phyloP scores from a whole-genome alignment of 2,113 vertebrate species.

The Hippocampus barbouri region DNA sequence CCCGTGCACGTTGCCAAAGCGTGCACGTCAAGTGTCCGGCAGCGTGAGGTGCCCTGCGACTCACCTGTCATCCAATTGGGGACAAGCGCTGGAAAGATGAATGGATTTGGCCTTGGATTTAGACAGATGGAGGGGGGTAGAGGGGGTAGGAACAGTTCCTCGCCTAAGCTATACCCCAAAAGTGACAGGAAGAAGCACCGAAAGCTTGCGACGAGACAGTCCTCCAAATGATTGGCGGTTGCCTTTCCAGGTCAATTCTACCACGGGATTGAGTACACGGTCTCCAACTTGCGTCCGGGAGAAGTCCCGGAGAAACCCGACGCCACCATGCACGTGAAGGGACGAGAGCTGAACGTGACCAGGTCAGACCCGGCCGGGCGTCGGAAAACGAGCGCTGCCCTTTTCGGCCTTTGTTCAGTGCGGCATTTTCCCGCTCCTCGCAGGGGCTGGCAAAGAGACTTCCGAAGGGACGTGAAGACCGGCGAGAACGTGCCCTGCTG shows the following conservation, averaged over 20 bases:
- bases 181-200: background rate
- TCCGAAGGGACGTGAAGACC: slow-evolving; percentile 61
- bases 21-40: too few species aligned
- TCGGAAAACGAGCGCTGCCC: background rate
- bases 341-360: slow-evolving; percentile 82
- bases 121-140: too few species aligned
- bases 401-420: background rate
- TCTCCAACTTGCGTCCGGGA: slow-evolving; percentile 78
- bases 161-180: background rate
- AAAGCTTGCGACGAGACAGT: background rate
- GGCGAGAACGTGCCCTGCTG: slow-evolving; percentile 82
- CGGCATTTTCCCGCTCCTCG: slow-evolving; percentile 7
- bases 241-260: slow-evolving; percentile 87
- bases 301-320: slow-evolving; percentile 83
- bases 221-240: background rate
- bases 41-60: too few species aligned
- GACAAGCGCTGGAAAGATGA: too few species aligned
- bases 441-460: slow-evolving; percentile 94
- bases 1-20: too few species aligned
- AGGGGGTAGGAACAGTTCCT: too few species aligned
- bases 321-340: slow-evolving; percentile 89
- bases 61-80: too few species aligned
- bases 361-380: slow-evolving; percentile 70
- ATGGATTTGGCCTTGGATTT: too few species aligned
- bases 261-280: slow-evolving; percentile 79